Conservation (phyloP, 2,797 vertebrate species). For the Cephalopachus bancanus region DNA sequence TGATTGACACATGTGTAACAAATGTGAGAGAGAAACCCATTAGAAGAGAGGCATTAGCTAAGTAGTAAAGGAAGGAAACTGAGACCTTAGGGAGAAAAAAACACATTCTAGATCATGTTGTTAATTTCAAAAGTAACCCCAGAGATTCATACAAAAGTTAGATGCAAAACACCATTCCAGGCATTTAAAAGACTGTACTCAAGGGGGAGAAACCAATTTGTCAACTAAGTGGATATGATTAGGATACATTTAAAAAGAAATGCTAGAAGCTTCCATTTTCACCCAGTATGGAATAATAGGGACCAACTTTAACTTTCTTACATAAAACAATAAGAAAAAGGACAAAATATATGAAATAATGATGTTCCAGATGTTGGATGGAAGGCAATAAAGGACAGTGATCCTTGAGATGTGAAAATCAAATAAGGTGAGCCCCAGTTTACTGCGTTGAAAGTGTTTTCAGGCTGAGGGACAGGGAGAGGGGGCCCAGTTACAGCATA, state of each 20-base stretch:
- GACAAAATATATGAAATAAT: neutral
- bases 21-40: neutral
- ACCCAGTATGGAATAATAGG: neutral
- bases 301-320: neutral
- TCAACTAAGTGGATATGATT: neutral
- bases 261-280: neutral
- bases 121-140: conserved; percentile 15
- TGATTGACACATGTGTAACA: neutral
- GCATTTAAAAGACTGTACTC: neutral
- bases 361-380: neutral
- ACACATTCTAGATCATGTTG: neutral
- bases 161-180: neutral
- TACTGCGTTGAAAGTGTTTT: neutral
- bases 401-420: neutral
- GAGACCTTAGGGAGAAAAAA: conserved; percentile 7
- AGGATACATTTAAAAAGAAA: neutral
- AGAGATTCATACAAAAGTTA: neutral
- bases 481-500: neutral
- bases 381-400: neutral
- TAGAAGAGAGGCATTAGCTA: neutral
- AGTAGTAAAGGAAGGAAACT: conserved; percentile 11
- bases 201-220: neutral
- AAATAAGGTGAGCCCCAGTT: neutral
- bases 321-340: conserved; percentile 9
- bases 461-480: neutral